These are phyloP conservation scores for Cryptotis parvus DNA, from an alignment of 2,113 vertebrate genomes.

Conservation along the genomic window DNA sequence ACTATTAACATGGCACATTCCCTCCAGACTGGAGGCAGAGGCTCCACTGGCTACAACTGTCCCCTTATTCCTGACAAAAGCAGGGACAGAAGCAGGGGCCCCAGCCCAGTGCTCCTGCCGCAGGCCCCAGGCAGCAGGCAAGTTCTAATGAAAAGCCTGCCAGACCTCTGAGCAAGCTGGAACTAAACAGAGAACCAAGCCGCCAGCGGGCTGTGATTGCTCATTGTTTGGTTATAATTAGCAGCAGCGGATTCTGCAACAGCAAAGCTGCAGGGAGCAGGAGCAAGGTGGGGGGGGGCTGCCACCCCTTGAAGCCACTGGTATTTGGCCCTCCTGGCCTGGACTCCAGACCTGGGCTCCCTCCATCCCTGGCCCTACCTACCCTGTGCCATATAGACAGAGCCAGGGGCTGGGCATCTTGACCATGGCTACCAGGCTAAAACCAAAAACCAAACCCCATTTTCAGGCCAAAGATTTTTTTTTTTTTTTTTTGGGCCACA, in stretches of 20 bases:
- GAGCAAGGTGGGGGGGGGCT: slow-evolving; percentile 47
- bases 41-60: neutral
- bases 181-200: slow-evolving; percentile 14
- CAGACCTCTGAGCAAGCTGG: neutral
- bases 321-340: neutral
- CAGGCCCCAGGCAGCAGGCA: neutral
- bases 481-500: too few species aligned
- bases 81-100: neutral
- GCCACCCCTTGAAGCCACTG: slow-evolving; percentile 46
- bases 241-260: slow-evolving; percentile 19
- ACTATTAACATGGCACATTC: neutral
- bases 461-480: neutral
- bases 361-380: neutral
- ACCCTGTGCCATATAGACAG: neutral
- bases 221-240: slow-evolving; percentile 74
- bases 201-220: slow-evolving; percentile 65
- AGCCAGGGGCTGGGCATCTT: neutral
- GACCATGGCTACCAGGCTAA: neutral
- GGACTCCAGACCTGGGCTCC: neutral
- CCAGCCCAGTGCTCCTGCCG: too few species aligned
- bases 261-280: slow-evolving; percentile 17
- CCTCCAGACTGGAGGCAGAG: neutral
- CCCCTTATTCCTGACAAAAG: neutral
- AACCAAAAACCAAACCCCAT: neutral
- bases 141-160: slow-evolving; percentile 59